phyloP scores from a whole-genome alignment of 2,888 invertebrate species.

The Gasteruption jaculator region DNA sequence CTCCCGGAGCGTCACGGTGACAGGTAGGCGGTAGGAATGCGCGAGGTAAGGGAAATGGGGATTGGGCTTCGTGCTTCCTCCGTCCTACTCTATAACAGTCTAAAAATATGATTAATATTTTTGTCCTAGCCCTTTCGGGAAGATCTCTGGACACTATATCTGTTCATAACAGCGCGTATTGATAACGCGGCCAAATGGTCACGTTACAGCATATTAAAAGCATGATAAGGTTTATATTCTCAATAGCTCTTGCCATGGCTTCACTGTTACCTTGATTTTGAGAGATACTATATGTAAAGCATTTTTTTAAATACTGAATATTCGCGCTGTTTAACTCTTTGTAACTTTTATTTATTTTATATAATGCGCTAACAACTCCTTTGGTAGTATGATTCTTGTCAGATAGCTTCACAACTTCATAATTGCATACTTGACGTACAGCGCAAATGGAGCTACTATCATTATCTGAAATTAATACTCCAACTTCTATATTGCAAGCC shows the following conservation, averaged over 20 bases:
- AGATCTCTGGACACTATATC: too few species aligned
- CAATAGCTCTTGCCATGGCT: slow-evolving; percentile 3
- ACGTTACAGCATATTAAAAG: too few species aligned
- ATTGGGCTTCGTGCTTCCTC: too few species aligned
- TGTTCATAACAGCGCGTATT: too few species aligned
- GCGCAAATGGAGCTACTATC: slow-evolving; percentile 1
- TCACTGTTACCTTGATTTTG: slow-evolving; percentile 12
- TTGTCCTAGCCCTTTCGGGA: too few species aligned
- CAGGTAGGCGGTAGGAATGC: too few species aligned
- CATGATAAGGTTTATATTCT: too few species aligned
- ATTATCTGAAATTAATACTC: slow-evolving; percentile 5
- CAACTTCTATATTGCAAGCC: slow-evolving; percentile 2
- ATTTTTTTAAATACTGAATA: slow-evolving; percentile 15
- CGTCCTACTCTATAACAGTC: too few species aligned
- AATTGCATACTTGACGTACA: slow-evolving; percentile 2
- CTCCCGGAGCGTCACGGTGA: too few species aligned
- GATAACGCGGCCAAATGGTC: too few species aligned
- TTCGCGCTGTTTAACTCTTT: slow-evolving; percentile 7
- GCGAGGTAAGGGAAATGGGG: too few species aligned
- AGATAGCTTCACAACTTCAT: slow-evolving; percentile 2
- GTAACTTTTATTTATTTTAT: not conserved
- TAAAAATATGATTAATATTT: too few species aligned
- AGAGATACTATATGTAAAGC: slow-evolving; percentile 12
- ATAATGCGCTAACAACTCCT: slow-evolving; percentile 1
- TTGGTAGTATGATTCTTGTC: slow-evolving; percentile 3